These are phyloP conservation scores for Malacoraja senta DNA, from an alignment of 2,797 vertebrate genomes.

Conservation along the genomic window DNA sequence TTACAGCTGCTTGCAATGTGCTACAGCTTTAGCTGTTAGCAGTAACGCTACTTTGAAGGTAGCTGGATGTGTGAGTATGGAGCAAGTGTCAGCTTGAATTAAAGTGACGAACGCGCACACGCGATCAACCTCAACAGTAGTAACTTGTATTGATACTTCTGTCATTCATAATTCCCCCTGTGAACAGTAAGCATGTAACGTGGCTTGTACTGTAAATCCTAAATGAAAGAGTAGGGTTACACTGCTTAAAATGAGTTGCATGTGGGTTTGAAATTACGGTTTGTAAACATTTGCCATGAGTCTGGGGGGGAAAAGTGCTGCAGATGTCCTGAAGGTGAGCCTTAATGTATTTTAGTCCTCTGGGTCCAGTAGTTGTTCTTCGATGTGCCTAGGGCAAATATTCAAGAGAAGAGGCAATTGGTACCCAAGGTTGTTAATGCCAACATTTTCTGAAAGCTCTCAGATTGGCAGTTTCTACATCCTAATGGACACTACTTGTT, in stretches of 20 bases:
- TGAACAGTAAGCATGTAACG: slow-evolving; percentile 25
- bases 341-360: slow-evolving; percentile 1
- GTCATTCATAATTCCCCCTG: slow-evolving; percentile 32
- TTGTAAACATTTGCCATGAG: not conserved
- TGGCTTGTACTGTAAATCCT: slow-evolving; percentile 29
- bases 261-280: slow-evolving; percentile 27
- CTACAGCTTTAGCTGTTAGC: not conserved
- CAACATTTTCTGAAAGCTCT: not conserved
- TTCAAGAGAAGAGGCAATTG: not conserved
- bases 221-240: slow-evolving; percentile 24
- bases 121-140: slow-evolving; percentile 24
- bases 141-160: slow-evolving; percentile 36
- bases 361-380: not conserved
- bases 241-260: slow-evolving; percentile 30
- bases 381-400: slow-evolving; percentile 2
- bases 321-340: slow-evolving; percentile 2
- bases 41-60: slow-evolving; percentile 7
- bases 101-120: not conserved
- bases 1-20: slow-evolving; percentile 21
- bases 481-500: not conserved
- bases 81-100: slow-evolving; percentile 20
- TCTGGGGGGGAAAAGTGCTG: not conserved
- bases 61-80: not conserved
- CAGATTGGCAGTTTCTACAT: not conserved
- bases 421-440: not conserved